Evolutionary conservation across 2,797 vertebrate species (phyloP).

Genomic region (Artibeus lituratus): DNA sequence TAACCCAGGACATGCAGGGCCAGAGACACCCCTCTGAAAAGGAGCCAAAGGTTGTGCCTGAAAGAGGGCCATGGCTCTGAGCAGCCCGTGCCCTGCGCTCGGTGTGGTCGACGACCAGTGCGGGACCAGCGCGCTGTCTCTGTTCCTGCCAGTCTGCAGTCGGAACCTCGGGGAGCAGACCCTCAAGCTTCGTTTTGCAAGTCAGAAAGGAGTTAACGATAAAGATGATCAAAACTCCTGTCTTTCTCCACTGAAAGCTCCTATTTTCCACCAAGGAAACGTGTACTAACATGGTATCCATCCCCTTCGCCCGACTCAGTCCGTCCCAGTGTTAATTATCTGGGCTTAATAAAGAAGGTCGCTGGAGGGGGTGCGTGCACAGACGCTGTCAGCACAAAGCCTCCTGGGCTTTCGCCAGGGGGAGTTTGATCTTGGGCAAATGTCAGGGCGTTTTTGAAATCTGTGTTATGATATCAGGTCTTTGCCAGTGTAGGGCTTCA

Average conservation of each 20-base stretch:
- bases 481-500: conserved; percentile 65
- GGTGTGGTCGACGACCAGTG: neutral
- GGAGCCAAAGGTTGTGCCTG: neutral
- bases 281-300: neutral
- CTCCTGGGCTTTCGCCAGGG: conserved; percentile 50
- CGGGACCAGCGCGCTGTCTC: neutral
- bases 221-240: neutral
- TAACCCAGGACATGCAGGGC: neutral
- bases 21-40: neutral
- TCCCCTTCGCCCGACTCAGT: neutral
- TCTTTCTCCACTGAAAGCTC: neutral
- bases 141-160: neutral
- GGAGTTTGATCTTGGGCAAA: conserved; percentile 74
- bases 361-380: neutral
- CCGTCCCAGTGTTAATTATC: conserved; percentile 45
- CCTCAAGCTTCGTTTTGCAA: neutral
- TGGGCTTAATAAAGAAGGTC: neutral
- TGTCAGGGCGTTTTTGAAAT: conserved; percentile 76
- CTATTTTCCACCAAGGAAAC: neutral
- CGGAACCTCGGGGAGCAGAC: neutral
- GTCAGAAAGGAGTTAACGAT: neutral
- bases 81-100: neutral
- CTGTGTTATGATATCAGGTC: conserved; percentile 75
- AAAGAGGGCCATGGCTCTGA: neutral
- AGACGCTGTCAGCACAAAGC: neutral